These are phyloP conservation scores for Eulemur rufifrons DNA, from an alignment of 2,113 vertebrate species.

Conservation along the genomic window DNA sequence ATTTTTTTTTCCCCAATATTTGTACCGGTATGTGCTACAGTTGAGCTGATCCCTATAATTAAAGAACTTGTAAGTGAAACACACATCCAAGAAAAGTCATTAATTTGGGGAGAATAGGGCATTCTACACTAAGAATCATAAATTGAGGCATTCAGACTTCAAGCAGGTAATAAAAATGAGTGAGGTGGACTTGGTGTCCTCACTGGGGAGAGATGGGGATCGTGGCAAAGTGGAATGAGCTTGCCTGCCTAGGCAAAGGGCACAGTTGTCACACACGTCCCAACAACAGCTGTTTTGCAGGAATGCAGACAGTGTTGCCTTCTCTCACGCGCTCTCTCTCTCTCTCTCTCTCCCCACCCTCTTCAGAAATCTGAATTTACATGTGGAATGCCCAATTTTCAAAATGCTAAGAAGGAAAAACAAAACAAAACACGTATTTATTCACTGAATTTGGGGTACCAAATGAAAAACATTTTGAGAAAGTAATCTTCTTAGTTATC, in stretches of 20 bases:
- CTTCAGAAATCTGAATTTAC: not conserved
- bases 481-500: not conserved
- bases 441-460: not conserved
- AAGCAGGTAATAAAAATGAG: not conserved
- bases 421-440: not conserved
- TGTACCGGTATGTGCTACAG: not conserved
- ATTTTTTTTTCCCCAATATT: not conserved
- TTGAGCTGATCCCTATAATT: not conserved
- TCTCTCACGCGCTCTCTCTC: not conserved
- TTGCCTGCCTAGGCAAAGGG: not conserved
- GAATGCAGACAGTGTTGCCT: not conserved
- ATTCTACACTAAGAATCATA: conserved; percentile 18
- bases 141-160: not conserved
- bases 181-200: not conserved
- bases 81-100: not conserved
- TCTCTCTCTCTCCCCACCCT: not conserved
- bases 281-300: not conserved
- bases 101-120: not conserved
- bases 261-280: too few species aligned
- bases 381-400: conserved; percentile 6
- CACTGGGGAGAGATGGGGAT: not conserved
- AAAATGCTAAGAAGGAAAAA: not conserved
- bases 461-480: not conserved
- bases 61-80: not conserved
- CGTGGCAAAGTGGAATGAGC: not conserved